These are phyloP conservation scores for Streptopelia turtur DNA, from an alignment of 2,797 vertebrate genomes.

Conservation along the genomic window DNA sequence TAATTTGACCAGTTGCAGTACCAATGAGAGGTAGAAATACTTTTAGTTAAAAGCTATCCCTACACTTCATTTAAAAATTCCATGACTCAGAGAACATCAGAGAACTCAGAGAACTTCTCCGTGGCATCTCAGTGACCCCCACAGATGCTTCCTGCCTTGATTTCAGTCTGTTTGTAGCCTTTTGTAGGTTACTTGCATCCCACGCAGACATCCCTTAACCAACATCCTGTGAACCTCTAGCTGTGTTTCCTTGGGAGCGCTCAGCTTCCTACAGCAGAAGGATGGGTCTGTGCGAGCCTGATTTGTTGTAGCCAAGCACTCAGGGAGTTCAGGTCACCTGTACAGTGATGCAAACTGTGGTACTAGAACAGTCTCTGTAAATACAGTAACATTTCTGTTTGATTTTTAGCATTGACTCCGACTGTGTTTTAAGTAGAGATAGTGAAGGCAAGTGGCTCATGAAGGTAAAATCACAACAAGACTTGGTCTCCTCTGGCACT, in stretches of 20 bases:
- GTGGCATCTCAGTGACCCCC: conserved; percentile 39
- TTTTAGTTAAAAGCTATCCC: not conserved
- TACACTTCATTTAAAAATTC: not conserved
- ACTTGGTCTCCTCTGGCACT: rapidly evolving
- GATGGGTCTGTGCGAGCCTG: not conserved
- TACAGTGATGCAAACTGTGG: not conserved
- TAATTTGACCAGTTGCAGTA: not conserved
- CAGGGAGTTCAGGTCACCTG: rapidly evolving
- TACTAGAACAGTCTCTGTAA: not conserved
- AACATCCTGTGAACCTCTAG: conserved; percentile 49
- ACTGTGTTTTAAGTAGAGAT: not conserved
- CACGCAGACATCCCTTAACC: conserved; percentile 30
- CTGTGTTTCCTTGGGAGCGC: not conserved
- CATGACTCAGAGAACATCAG: not conserved
- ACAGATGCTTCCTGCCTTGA: conserved; percentile 65
- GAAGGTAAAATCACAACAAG: not conserved
- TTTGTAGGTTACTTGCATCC: conserved; percentile 45
- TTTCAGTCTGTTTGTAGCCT: conserved; percentile 14
- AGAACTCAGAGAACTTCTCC: not conserved
- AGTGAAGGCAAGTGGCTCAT: not conserved
- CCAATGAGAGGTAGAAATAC: not conserved
- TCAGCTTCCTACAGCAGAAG: conserved; percentile 14
- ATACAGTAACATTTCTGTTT: not conserved
- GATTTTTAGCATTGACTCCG: not conserved
- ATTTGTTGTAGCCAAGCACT: not conserved